These are phyloP conservation scores for Ispidina lecontei DNA, from an alignment of 2,797 vertebrate species.

Conservation along the genomic window DNA sequence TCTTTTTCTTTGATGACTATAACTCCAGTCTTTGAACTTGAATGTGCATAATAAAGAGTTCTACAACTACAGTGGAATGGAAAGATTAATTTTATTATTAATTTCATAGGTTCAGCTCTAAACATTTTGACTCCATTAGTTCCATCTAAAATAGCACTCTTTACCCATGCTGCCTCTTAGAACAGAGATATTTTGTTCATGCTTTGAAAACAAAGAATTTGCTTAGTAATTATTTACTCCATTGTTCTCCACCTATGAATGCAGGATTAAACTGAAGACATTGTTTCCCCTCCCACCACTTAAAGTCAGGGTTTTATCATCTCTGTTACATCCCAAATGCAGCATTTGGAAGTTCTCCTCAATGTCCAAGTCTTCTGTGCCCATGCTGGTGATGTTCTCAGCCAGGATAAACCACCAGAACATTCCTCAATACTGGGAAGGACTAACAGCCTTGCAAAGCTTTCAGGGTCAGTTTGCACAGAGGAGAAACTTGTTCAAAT, in stretches of 20 bases:
- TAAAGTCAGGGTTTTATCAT: neutral
- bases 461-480: rapidly evolving
- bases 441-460: neutral
- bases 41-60: neutral
- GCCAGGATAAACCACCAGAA: neutral
- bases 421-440: neutral
- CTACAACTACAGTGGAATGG: neutral
- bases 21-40: neutral
- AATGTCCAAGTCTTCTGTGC: neutral
- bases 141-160: neutral
- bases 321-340: neutral
- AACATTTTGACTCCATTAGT: neutral
- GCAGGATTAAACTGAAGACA: neutral
- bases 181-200: neutral
- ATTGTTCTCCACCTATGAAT: neutral
- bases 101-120: neutral
- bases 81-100: neutral
- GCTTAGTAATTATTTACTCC: neutral
- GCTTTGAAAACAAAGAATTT: neutral
- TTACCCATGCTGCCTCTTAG: neutral
- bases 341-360: neutral
- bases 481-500: neutral
- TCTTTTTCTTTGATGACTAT: neutral
- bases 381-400: neutral
- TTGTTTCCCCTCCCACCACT: neutral